Evolutionary conservation across 2,888 invertebrate species (phyloP).

Genomic region (Nephrotoma guestfalica): DNA sequence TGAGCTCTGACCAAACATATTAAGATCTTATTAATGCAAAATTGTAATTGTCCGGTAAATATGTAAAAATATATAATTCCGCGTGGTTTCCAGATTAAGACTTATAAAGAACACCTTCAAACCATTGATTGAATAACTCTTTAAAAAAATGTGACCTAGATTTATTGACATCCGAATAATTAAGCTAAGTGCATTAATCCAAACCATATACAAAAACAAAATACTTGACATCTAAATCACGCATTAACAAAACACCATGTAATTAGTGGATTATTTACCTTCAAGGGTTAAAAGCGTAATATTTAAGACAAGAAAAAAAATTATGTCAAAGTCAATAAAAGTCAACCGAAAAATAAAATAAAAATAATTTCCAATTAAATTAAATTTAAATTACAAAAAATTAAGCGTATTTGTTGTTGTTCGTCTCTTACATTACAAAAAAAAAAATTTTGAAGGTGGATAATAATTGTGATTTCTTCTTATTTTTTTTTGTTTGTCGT

Average conservation of each 20-base stretch:
- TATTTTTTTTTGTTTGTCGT: background rate
- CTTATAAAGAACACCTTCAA: too few species aligned
- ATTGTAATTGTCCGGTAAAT: too few species aligned
- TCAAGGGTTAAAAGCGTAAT: background rate
- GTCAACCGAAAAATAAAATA: background rate
- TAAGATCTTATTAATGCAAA: too few species aligned
- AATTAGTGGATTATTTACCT: background rate
- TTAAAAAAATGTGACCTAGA: background rate
- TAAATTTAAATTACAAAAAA: background rate
- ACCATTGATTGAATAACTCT: too few species aligned
- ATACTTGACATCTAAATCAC: background rate
- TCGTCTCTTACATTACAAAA: background rate
- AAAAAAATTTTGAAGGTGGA: background rate
- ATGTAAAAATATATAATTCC: too few species aligned
- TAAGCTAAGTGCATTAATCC: background rate
- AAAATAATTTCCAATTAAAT: background rate
- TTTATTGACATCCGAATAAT: background rate
- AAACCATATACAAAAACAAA: background rate
- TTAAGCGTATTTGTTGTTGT: background rate
- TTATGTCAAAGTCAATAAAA: background rate
- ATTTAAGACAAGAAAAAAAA: background rate
- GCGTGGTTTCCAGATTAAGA: too few species aligned
- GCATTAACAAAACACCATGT: background rate
- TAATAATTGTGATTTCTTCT: background rate
- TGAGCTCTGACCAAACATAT: too few species aligned